phyloP scores from a whole-genome alignment of 53 echinoderm and acorn worm species.

The Luidia sarsii region DNA sequence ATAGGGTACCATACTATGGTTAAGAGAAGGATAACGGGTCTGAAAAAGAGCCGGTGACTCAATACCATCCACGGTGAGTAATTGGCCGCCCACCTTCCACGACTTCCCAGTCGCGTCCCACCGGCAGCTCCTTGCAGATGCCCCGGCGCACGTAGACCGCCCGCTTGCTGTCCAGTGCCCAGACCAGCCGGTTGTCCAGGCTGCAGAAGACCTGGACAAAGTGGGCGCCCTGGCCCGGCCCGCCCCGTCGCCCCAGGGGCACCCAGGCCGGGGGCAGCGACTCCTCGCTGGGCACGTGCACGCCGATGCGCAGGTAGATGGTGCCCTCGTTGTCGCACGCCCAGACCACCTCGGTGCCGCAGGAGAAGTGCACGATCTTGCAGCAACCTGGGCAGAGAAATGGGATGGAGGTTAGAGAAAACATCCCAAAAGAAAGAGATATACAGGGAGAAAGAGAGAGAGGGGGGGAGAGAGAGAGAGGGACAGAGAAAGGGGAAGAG shows the following conservation, averaged over 20 bases:
- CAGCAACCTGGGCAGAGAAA: slow-evolving; percentile 52
- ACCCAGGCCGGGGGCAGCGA: slow-evolving; percentile 89
- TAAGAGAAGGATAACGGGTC: no score
- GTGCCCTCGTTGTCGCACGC: slow-evolving; percentile 77
- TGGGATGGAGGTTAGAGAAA: no score
- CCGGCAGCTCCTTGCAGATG: slow-evolving; percentile 72
- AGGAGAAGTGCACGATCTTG: slow-evolving; percentile 78
- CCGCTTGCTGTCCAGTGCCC: slow-evolving; percentile 89
- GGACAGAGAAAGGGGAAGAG: no score
- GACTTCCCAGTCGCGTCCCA: slow-evolving; percentile 82
- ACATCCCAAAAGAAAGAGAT: no score
- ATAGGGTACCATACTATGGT: no score
- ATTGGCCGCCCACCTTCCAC: slow-evolving; percentile 90
- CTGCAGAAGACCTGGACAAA: slow-evolving; percentile 82
- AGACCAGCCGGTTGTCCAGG: slow-evolving; percentile 73
- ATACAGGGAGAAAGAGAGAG: no score
- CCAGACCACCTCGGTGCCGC: slow-evolving; percentile 85
- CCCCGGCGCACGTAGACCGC: slow-evolving; percentile 87
- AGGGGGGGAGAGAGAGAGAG: no score
- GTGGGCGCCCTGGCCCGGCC: slow-evolving; percentile 41
- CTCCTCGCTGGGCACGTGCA: slow-evolving; percentile 74
- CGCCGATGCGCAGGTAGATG: slow-evolving; percentile 81
- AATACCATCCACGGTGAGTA: no score
- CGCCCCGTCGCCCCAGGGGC: slow-evolving; percentile 70
- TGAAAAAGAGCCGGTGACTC: no score